A percentile compares a stretch with the other conserved stretches of the same genome.
These are phyloP conservation scores for Drosophila paranaensis DNA, from an alignment of 2,888 invertebrate species.

Conservation along the genomic window DNA sequence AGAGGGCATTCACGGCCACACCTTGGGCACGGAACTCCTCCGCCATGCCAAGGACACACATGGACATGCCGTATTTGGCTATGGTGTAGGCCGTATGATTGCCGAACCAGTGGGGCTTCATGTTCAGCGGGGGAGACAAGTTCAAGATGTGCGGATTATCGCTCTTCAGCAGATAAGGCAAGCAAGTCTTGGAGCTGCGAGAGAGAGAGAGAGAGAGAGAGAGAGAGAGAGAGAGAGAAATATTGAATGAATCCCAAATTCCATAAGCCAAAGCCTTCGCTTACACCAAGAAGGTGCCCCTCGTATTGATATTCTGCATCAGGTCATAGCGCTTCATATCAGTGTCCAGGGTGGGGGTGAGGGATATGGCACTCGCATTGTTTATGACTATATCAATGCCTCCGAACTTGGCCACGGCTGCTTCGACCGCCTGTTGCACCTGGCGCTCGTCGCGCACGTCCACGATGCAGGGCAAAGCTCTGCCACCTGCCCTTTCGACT, in stretches of 20 bases:
- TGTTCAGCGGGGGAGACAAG: constrained; percentile 95
- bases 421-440: constrained; percentile 88
- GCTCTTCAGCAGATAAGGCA: constrained; percentile 94
- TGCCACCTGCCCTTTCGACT: constrained; percentile 93
- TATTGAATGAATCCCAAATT: neutral
- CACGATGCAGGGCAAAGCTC: constrained; percentile 91
- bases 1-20: constrained; percentile 97
- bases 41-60: constrained; percentile 99
- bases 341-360: constrained; percentile 92
- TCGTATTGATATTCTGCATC: constrained; percentile 96
- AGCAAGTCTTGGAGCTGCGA: constrained; percentile 93
- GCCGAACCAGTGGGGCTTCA: constrained; percentile 94
- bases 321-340: constrained; percentile 98
- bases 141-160: constrained; percentile 97
- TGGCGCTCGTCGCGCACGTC: constrained; percentile 92
- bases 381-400: constrained; percentile 97
- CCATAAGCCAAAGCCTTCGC: constrained; percentile 62
- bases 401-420: constrained; percentile 92
- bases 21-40: constrained; percentile 93
- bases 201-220: neutral
- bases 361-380: constrained; percentile 97
- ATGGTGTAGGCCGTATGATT: constrained; percentile 98
- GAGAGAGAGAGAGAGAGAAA: no score
- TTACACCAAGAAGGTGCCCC: constrained; percentile 98
- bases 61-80: constrained; percentile 99